Conservation (phyloP, 2,888 invertebrate species). For the Cryptocephalus primarius region DNA sequence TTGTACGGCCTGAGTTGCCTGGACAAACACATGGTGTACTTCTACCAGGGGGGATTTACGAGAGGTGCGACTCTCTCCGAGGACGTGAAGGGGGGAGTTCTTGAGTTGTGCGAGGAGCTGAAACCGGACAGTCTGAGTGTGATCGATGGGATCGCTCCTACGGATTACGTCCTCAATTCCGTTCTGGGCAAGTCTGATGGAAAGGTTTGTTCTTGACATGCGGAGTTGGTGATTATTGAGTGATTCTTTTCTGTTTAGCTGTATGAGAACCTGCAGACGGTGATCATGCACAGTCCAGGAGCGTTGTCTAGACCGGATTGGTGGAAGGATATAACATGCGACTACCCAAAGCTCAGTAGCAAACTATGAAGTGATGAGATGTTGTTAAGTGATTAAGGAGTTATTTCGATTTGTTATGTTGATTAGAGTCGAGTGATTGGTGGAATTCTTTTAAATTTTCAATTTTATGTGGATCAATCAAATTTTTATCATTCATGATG, state of each 20-base stretch:
- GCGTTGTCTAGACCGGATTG: conserved; percentile 61
- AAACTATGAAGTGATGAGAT: conserved; percentile 13
- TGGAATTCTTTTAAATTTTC: no score
- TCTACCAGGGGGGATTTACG: conserved; percentile 48
- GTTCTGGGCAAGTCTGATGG: conserved; percentile 79
- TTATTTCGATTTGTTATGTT: no score
- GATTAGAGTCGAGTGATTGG: no score
- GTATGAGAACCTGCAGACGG: conserved; percentile 62
- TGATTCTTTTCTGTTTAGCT: conserved; percentile 38
- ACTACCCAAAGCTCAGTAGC: conserved; percentile 20
- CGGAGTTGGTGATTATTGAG: neutral
- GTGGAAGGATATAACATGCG: conserved; percentile 52
- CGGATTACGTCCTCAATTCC: conserved; percentile 83
- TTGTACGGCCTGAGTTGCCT: conserved; percentile 48
- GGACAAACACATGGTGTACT: conserved; percentile 48
- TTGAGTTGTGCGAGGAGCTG: conserved; percentile 56
- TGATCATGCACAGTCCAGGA: conserved; percentile 57
- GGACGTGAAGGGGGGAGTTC: conserved; percentile 53
- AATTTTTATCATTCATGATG: no score
- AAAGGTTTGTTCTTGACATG: conserved; percentile 54
- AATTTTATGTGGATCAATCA: no score
- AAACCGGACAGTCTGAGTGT: conserved; percentile 66
- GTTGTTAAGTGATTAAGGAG: no score
- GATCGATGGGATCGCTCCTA: conserved; percentile 78
- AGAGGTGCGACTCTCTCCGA: conserved; percentile 39